These are phyloP conservation scores for Cossypha caffra DNA, from an alignment of 2,797 vertebrate species.

Conservation along the genomic window DNA sequence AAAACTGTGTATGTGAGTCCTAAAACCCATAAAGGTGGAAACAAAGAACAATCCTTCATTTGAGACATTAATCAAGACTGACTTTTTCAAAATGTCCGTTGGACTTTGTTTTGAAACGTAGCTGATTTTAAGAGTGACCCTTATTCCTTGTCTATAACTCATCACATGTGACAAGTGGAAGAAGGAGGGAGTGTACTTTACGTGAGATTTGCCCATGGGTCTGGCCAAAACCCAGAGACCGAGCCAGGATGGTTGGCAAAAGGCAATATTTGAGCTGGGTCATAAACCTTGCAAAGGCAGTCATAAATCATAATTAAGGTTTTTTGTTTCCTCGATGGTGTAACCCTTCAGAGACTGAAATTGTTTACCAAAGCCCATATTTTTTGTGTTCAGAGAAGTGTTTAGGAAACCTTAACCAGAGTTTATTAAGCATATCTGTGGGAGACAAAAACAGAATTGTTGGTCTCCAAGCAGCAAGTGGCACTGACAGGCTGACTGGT, in stretches of 20 bases:
- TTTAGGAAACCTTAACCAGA: conserved; percentile 20
- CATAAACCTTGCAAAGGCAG: conserved; percentile 24
- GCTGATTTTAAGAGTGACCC: background rate
- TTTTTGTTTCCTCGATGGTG: background rate
- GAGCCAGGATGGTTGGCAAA: conserved; percentile 21
- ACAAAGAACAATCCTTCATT: conserved; percentile 10
- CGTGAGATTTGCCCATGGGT: conserved; percentile 2
- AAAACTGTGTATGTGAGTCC: background rate
- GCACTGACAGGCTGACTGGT: conserved; percentile 15
- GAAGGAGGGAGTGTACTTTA: background rate
- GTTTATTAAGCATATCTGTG: conserved; percentile 39
- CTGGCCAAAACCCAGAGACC: background rate
- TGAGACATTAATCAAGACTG: background rate
- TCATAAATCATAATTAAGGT: conserved; percentile 54
- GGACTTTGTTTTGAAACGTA: background rate
- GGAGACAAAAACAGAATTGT: conserved; percentile 41
- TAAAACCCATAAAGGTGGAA: background rate
- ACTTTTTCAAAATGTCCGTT: background rate
- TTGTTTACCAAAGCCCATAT: conserved; percentile 31
- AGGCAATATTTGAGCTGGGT: conserved; percentile 39
- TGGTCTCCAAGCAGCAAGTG: background rate
- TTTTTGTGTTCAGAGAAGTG: background rate
- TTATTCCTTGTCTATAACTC: background rate
- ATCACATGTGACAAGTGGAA: background rate
- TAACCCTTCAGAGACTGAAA: conserved; percentile 30